phyloP scores from a whole-genome alignment of 2,113 vertebrate genomes.

The Cyprinus carpio region DNA sequence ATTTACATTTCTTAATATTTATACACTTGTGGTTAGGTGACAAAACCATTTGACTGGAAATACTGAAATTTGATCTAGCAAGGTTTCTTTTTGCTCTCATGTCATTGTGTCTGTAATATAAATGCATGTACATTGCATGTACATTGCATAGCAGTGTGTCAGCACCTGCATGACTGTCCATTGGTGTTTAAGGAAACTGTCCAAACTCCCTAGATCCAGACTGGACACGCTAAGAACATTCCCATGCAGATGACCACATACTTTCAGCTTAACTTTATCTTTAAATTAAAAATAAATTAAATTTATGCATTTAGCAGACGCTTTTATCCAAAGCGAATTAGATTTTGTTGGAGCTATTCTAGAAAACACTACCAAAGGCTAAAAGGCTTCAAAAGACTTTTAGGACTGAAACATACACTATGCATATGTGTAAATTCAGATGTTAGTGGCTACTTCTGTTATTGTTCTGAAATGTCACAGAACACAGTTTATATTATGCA shows the following conservation, averaged over 20 bases:
- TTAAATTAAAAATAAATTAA: too few relatives aligned
- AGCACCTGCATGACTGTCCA: slow-evolving; percentile 53
- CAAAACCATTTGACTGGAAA: neutral
- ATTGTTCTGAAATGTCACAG: neutral
- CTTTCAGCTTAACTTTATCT: too few relatives aligned
- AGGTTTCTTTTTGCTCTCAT: too few relatives aligned
- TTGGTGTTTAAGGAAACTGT: slow-evolving; percentile 51
- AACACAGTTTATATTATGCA: neutral
- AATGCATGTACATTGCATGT: neutral
- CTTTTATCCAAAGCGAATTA: too few relatives aligned
- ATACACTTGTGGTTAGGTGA: neutral
- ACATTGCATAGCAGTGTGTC: too few relatives aligned
- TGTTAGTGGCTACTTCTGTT: neutral
- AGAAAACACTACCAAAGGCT: too few relatives aligned
- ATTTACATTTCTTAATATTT: neutral
- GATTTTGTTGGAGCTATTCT: too few relatives aligned
- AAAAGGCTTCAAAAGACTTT: too few relatives aligned
- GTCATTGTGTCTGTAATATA: neutral
- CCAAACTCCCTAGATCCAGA: slow-evolving; percentile 1
- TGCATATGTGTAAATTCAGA: neutral
- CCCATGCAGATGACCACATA: too few relatives aligned
- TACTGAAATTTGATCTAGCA: neutral
- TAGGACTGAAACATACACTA: too few relatives aligned
- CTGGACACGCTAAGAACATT: neutral
- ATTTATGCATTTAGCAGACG: too few relatives aligned